phyloP scores from a whole-genome alignment of 2,113 vertebrate genomes.

The Solea solea region DNA sequence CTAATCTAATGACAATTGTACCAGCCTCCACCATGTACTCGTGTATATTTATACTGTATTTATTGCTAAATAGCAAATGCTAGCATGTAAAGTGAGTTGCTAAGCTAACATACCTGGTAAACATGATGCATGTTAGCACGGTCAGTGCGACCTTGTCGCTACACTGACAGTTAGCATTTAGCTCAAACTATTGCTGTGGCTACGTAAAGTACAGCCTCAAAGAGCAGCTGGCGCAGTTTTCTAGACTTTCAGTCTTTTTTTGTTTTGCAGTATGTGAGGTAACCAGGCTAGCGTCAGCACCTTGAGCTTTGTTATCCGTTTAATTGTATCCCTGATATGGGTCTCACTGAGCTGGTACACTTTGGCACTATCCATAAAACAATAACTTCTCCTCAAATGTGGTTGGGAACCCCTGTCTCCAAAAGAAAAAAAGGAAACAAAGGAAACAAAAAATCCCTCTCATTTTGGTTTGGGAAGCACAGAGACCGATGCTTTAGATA shows the following conservation, averaged over 20 bases:
- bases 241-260: neutral
- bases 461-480: conserved; percentile 60
- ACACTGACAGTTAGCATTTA: neutral
- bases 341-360: conserved; percentile 3
- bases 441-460: conserved; percentile 31
- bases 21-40: neutral
- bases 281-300: conserved; percentile 5
- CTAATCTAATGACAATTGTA: neutral
- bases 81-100: neutral
- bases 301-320: neutral
- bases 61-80: neutral
- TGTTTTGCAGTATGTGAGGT: neutral
- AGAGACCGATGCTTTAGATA: conserved; percentile 54
- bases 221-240: neutral
- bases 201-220: neutral
- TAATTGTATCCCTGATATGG: neutral
- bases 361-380: conserved; percentile 15
- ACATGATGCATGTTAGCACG: neutral
- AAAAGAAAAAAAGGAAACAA: conserved; percentile 26
- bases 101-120: neutral
- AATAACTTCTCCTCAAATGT: conserved; percentile 2
- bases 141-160: neutral
- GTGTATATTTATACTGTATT: neutral
- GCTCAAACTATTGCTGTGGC: neutral
- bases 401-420: conserved; percentile 38